Evolutionary conservation across 2,888 invertebrate genomes (phyloP).

Genomic region (Macrosoma leucophasiata): DNA sequence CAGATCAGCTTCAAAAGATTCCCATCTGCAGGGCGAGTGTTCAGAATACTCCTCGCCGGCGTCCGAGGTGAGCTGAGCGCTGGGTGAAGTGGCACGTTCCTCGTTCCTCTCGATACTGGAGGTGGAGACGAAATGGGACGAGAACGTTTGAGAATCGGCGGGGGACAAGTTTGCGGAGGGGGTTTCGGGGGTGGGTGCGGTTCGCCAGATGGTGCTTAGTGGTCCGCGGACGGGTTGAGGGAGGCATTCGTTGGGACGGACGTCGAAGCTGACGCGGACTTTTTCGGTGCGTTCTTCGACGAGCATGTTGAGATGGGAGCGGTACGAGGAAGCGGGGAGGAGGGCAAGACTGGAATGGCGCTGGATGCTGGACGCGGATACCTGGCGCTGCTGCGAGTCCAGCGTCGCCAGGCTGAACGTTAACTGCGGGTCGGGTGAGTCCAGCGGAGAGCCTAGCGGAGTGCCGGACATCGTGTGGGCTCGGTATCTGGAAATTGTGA

Average conservation of each 20-base stretch:
- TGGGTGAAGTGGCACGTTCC: conserved; percentile 68
- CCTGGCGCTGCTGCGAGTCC: conserved; percentile 77
- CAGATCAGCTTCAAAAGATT: conserved; percentile 77
- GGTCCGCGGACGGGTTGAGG: conserved; percentile 62
- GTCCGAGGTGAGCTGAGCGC: conserved; percentile 76
- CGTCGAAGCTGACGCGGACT: conserved; percentile 64
- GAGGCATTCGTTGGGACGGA: conserved; percentile 49
- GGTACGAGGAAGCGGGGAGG: conserved; percentile 66
- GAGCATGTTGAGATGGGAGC: conserved; percentile 68
- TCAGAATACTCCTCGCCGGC: conserved; percentile 63
- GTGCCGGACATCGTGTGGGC: conserved; percentile 88
- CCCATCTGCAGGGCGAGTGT: conserved; percentile 75
- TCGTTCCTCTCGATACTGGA: conserved; percentile 66
- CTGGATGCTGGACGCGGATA: conserved; percentile 74
- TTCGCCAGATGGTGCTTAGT: conserved; percentile 62
- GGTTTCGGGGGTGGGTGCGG: conserved; percentile 78
- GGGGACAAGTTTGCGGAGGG: conserved; percentile 80
- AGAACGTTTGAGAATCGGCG: conserved; percentile 77
- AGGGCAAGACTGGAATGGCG: conserved; percentile 65
- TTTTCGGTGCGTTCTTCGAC: conserved; percentile 65
- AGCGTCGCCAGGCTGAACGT: conserved; percentile 79
- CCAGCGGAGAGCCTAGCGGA: conserved; percentile 87
- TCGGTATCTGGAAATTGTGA: conserved; percentile 81
- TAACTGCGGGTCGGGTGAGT: conserved; percentile 83
- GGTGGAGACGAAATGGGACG: conserved; percentile 77